A percentile compares a stretch with the other conserved stretches of the same genome.
phyloP scores from a whole-genome alignment of 2,888 invertebrate species.

The Drosophila cyrtoloma region DNA sequence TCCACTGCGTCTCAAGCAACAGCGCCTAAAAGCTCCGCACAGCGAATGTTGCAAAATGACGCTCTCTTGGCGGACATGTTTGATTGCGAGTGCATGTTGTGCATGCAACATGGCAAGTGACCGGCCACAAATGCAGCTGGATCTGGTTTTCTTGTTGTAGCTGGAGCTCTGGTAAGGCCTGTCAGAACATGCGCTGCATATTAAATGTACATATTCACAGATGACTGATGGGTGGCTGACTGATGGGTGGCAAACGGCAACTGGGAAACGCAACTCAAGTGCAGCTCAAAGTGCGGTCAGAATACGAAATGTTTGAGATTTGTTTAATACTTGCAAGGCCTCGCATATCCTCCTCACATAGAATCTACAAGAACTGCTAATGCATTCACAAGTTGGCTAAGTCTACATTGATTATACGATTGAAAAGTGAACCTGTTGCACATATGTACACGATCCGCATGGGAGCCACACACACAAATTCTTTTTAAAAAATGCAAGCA shows the following conservation, averaged over 20 bases:
- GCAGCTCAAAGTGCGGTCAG: constrained; percentile 48
- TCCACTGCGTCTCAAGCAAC: constrained; percentile 28
- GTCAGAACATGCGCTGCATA: constrained; percentile 69
- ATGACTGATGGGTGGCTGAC: constrained; percentile 10
- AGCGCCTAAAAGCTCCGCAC: background rate
- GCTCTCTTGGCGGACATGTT: constrained; percentile 63
- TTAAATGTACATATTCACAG: constrained; percentile 57
- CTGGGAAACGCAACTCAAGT: constrained; percentile 19
- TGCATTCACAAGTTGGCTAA: background rate
- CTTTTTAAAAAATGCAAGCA: fast-evolving
- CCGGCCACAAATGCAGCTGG: constrained; percentile 37
- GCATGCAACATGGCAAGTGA: constrained; percentile 61
- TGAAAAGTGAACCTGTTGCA: background rate
- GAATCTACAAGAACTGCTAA: background rate
- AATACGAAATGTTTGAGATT: constrained; percentile 36
- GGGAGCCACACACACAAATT: background rate
- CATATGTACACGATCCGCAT: background rate
- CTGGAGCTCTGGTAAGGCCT: constrained; percentile 44
- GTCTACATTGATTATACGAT: background rate
- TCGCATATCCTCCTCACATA: constrained; percentile 5
- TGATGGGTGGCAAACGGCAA: constrained; percentile 13
- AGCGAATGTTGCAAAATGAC: constrained; percentile 53
- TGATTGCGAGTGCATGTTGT: constrained; percentile 74
- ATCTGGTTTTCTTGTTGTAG: constrained; percentile 1
- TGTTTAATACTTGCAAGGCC: constrained; percentile 22